Evolutionary conservation across 2,888 invertebrate genomes (phyloP).

Genomic region (Sinelater perroti): DNA sequence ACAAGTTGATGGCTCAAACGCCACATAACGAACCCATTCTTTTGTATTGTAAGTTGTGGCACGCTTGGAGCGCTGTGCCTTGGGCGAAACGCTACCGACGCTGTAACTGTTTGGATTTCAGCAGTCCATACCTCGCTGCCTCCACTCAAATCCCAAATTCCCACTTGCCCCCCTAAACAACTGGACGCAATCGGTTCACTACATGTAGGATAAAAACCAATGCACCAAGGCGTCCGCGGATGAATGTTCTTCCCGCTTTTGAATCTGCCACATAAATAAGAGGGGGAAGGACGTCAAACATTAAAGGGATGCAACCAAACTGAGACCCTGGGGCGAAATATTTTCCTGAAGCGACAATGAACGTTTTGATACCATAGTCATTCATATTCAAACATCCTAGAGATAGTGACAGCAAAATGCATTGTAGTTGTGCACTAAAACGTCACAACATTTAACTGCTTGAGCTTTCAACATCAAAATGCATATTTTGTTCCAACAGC

Average conservation of each 20-base stretch:
- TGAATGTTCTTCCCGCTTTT: constrained; percentile 81
- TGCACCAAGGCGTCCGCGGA: constrained; percentile 90
- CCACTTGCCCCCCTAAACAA: constrained; percentile 87
- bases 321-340: no score
- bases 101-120: constrained; percentile 77
- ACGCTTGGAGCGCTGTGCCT: constrained; percentile 77
- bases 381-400: no score
- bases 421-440: no score
- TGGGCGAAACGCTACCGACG: constrained; percentile 89
- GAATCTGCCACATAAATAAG: constrained; percentile 88
- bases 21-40: constrained; percentile 79
- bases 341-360: no score
- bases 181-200: constrained; percentile 87
- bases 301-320: no score
- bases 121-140: constrained; percentile 87
- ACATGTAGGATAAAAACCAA: constrained; percentile 86
- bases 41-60: constrained; percentile 77
- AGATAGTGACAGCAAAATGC: no score
- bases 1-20: constrained; percentile 86
- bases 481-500: no score
- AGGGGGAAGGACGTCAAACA: no score
- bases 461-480: no score
- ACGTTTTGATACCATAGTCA: no score
- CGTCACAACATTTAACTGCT: no score
- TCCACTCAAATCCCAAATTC: constrained; percentile 87